Evolutionary conservation across 2,888 invertebrate genomes (phyloP).

Genomic region (Sarcophaga caerulescens): DNA sequence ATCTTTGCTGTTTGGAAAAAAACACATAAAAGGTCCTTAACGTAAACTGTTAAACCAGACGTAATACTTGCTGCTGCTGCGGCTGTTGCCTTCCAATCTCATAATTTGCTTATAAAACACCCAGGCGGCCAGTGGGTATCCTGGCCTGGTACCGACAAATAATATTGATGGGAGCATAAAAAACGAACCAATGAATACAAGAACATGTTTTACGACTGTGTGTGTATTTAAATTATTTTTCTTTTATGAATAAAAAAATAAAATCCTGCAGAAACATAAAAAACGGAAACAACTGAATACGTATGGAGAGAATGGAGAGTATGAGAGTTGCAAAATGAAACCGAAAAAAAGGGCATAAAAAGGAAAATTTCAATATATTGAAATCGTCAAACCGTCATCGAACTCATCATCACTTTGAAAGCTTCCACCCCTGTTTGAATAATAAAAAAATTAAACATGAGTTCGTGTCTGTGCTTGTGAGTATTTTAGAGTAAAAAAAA

Average conservation of each 20-base stretch:
- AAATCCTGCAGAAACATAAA: slow-evolving; percentile 45
- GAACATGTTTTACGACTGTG: slow-evolving; percentile 78
- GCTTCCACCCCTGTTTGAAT: background rate
- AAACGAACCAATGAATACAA: slow-evolving; percentile 54
- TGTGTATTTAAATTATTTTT: slow-evolving; percentile 71
- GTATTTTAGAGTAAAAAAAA: too few species aligned
- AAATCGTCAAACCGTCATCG: background rate
- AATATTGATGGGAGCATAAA: slow-evolving; percentile 32
- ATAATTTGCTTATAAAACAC: background rate
- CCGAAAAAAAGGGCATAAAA: background rate
- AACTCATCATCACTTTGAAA: background rate
- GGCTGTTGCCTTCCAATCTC: background rate
- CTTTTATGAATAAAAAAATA: slow-evolving; percentile 76
- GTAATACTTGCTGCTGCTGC: background rate
- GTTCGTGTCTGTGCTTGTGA: too few species aligned
- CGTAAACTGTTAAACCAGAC: background rate
- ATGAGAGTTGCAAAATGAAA: background rate
- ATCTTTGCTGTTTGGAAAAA: slow-evolving; percentile 68
- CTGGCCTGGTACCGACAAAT: background rate
- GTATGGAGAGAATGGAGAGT: too few species aligned
- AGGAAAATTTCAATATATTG: background rate
- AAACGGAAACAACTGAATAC: slow-evolving; percentile 25
- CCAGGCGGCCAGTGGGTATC: background rate
- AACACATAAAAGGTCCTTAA: slow-evolving; percentile 47
- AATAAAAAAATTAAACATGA: too few species aligned